phyloP scores from a whole-genome alignment of 2,797 vertebrate species.

The Harpagifer antarcticus region DNA sequence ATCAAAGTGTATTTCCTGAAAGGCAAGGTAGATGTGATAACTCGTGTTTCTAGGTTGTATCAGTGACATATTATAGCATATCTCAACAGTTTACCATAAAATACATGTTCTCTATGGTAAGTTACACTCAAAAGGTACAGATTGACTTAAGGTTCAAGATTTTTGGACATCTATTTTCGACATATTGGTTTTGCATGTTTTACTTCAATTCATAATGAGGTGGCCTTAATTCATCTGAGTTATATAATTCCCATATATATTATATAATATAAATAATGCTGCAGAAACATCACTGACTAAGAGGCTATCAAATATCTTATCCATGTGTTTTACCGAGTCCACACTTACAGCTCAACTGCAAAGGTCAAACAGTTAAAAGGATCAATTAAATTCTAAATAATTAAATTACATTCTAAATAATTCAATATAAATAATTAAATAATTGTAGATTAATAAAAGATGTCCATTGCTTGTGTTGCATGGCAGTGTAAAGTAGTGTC shows the following conservation, averaged over 20 bases:
- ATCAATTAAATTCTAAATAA: not conserved
- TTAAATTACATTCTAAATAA: no score
- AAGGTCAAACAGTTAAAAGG: constrained; percentile 10
- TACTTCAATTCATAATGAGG: constrained; percentile 21
- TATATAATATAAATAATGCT: constrained; percentile 26
- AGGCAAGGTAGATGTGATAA: not conserved
- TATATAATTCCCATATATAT: constrained; percentile 18
- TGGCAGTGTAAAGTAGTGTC: not conserved
- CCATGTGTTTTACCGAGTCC: not conserved
- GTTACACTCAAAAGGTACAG: not conserved
- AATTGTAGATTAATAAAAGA: not conserved
- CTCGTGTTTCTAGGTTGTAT: not conserved
- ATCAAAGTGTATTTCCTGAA: not conserved
- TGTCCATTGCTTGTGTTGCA: not conserved
- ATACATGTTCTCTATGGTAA: not conserved
- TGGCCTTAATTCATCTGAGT: constrained; percentile 13
- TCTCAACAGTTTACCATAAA: not conserved
- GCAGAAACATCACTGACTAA: not conserved
- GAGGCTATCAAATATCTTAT: constrained; percentile 4
- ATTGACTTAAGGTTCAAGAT: not conserved
- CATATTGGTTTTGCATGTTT: constrained; percentile 2
- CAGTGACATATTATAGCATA: not conserved
- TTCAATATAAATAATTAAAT: no score
- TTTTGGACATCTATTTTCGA: constrained; percentile 7
- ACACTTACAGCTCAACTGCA: constrained; percentile 3